Evolutionary conservation across 2,888 invertebrate species (phyloP).

Genomic region (Oegoconia quadripuncta): DNA sequence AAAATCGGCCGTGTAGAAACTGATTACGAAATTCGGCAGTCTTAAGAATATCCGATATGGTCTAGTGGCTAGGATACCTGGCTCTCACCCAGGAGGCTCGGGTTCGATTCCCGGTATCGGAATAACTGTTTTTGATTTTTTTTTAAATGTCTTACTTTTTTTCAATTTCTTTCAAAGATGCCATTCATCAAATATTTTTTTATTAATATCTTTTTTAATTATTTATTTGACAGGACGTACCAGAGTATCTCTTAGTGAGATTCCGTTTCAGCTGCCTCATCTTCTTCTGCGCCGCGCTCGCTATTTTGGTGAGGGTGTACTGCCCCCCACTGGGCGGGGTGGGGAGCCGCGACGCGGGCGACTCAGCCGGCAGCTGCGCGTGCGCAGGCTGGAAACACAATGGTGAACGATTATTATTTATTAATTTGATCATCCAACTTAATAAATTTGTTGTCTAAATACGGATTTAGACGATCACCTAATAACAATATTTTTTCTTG

Average conservation of each 20-base stretch:
- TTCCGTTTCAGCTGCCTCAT: slow-evolving; percentile 84
- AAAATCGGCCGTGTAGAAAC: neutral
- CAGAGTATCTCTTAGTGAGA: slow-evolving; percentile 78
- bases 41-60: slow-evolving; percentile 67
- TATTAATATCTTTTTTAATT: neutral
- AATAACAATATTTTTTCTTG: no score
- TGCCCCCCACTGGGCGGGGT: slow-evolving; percentile 83
- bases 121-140: slow-evolving; percentile 45
- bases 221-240: slow-evolving; percentile 29
- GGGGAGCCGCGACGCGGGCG: slow-evolving; percentile 73
- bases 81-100: slow-evolving; percentile 81
- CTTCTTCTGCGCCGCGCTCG: slow-evolving; percentile 80
- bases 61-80: slow-evolving; percentile 82
- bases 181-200: slow-evolving; percentile 1
- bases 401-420: no score
- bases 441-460: no score
- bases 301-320: slow-evolving; percentile 82
- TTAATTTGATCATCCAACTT: no score
- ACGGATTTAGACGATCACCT: no score
- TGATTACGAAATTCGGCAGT: slow-evolving; percentile 2
- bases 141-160: slow-evolving; percentile 1
- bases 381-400: slow-evolving; percentile 27
- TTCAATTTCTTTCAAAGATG: neutral
- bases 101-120: slow-evolving; percentile 82
- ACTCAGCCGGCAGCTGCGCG: slow-evolving; percentile 42